Evolutionary conservation across 2,797 vertebrate genomes (phyloP).

Genomic region (Telmatherina bonti): DNA sequence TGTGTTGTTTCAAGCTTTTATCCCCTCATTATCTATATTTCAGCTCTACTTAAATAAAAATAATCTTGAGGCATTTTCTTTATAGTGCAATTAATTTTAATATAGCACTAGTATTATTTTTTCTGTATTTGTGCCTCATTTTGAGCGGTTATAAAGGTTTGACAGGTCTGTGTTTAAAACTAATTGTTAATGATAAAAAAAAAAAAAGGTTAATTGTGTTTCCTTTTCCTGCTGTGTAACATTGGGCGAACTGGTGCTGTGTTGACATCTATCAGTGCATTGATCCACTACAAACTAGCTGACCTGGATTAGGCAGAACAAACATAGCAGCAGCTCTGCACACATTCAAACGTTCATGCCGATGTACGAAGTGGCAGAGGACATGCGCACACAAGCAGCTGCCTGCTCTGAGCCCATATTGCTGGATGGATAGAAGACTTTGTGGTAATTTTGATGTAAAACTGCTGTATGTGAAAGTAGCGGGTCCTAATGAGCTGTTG

Average conservation of each 20-base stretch:
- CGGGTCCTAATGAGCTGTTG: constrained; percentile 16
- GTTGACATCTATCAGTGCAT: constrained; percentile 21
- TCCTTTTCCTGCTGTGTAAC: constrained; percentile 1
- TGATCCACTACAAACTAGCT: constrained; percentile 35
- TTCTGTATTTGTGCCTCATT: too few relatives aligned
- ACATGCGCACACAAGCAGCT: constrained; percentile 4
- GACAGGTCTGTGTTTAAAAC: background rate
- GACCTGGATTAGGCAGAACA: constrained; percentile 29
- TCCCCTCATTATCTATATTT: background rate
- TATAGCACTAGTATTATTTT: too few relatives aligned
- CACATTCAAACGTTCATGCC: constrained; percentile 36
- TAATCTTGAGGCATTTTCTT: background rate
- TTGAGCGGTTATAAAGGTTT: too few relatives aligned
- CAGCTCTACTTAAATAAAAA: background rate
- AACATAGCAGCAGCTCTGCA: constrained; percentile 34
- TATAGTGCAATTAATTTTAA: background rate
- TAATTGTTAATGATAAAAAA: background rate
- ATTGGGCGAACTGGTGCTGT: constrained; percentile 9
- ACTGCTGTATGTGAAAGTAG: constrained; percentile 23
- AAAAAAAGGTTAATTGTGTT: background rate
- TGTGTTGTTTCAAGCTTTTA: too few relatives aligned
- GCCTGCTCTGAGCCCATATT: constrained; percentile 27
- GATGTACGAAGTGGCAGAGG: constrained; percentile 23
- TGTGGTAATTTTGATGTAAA: constrained; percentile 45
- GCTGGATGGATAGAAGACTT: constrained; percentile 27